Base-by-base conservation (phyloP, 2,113 vertebrate genomes). In the Lamprologus tigripictilis region DNA sequence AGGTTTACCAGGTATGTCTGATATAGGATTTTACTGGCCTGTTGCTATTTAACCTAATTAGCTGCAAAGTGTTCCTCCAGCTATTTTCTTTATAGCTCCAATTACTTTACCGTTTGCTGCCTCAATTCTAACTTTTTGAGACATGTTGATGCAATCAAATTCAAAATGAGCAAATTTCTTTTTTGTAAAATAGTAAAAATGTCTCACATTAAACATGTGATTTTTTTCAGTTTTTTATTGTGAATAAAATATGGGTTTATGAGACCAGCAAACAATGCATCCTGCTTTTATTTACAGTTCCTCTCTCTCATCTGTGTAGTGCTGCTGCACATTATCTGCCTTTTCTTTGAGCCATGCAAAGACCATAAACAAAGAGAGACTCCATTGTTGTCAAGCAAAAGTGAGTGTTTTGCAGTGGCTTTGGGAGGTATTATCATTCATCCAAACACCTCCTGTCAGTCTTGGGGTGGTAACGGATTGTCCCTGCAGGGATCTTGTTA, bases 281-380 rank as follows among this genome's bases (percentile, higher is more conserved):
- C n/a, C 35, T 21, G 33, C 35, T 26, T n/a, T 9, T 71, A 66
- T 57, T 88, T 68, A 47, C 63, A 37, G 63, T 57, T 19, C 14
- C 9, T 45, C 5, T 76, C 35, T 21, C 28, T 14, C 53, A 61
- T 42, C 42, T 42, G 19, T 45, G 7, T 54, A 13, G 66, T 57
- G 17, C 21, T 53, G 47, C 49, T 55, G 51, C 82, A 86, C 45
- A 87, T 88, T 63, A 92, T 54, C 82, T 84, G 73, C 33, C n/a
- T 81, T 81, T 51, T 81, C 86, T 84, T 55, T 37, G 54, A 51
- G 73, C 66, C 86, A 5, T 81, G 35, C 82, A 55, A 84, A 83
- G 84, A 90, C 26, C 11, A 78, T 78, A 89, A 87, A 93, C 86
- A 88, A 91, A 91, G 71, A 45, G 23, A 45, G 9, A 19, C 76